Evolutionary conservation across 2,113 vertebrate species (phyloP), one percentile per base, ranked within the genome.

Genomic region (Vidua chalybeata): DNA sequence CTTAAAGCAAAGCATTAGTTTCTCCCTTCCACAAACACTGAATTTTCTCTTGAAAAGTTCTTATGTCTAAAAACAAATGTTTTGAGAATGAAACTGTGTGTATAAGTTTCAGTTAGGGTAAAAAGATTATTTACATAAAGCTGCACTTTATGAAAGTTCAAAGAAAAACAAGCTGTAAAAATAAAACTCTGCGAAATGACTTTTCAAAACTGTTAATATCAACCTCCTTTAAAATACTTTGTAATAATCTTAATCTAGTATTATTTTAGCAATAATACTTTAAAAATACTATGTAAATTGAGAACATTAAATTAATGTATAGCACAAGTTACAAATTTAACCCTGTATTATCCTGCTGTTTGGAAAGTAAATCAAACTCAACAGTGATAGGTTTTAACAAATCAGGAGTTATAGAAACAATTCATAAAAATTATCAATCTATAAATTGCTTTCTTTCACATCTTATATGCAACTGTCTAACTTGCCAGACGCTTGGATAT

Each of bases 201-300:
- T 90, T 81, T 89, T 82, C 20, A 75, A 73, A 54, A 64, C 67
- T 61, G 7, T 58, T 77, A 79, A 92, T 49, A 51, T 76, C 84
- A 93, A 39, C 13, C 45, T 67, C 24, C 22, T 59, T 91, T 63
- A 81, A 93, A 84, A 84, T 49, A 87, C 4, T 18, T 61, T 74
- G 23, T 56, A 18, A 78, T 71, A 77, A 78, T 79, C 45, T 92
- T 72, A 74, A 62, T 18, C 24, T 27, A 56, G 30, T 59, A 76
- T 71, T 94, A 73, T 91, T 96, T 95, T 81, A 95, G 46, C 20
- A 80, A 43, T 62, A 92, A 68, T 49, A 63, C 21, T 83, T 79
- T 14, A 54, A 85, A 94, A 92, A 89, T 58, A 75, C 45, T 49
- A 27, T 68, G 31, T 59, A 84, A 95, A 46, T 69, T 14, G 41